phyloP scores from a whole-genome alignment of 2,113 vertebrate species.

The Thamnaconus septentrionalis region DNA sequence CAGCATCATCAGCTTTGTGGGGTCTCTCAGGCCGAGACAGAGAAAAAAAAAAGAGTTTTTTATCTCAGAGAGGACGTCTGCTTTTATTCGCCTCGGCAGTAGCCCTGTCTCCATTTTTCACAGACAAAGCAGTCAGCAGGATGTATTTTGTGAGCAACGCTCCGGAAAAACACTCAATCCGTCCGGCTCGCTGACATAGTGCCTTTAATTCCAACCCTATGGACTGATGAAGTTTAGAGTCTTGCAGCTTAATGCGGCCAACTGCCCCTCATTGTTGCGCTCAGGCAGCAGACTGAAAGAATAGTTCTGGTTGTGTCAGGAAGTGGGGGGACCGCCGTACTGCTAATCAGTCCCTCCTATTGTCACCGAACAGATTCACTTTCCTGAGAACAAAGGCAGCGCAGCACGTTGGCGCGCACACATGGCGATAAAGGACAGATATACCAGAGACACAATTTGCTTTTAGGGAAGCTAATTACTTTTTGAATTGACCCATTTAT shows the following conservation, averaged over 20 bases:
- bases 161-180: slow-evolving; percentile 40
- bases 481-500: slow-evolving; percentile 68
- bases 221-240: slow-evolving; percentile 25
- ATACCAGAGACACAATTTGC: no score
- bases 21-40: background rate
- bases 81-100: slow-evolving; percentile 59
- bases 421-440: background rate
- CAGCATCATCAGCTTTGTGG: slow-evolving; percentile 12
- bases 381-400: slow-evolving; percentile 47
- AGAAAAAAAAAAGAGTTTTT: slow-evolving; percentile 44
- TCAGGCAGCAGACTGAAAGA: slow-evolving; percentile 7
- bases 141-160: slow-evolving; percentile 33
- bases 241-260: background rate
- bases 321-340: background rate
- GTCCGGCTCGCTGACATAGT: slow-evolving; percentile 28
- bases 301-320: slow-evolving; percentile 50
- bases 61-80: slow-evolving; percentile 50
- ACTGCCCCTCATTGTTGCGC: slow-evolving; percentile 21
- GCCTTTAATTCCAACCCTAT: slow-evolving; percentile 38
- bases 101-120: slow-evolving; percentile 52
- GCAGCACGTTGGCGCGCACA: slow-evolving; percentile 32
- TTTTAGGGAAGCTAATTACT: slow-evolving; percentile 60
- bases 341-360: slow-evolving; percentile 73
- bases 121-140: slow-evolving; percentile 41
- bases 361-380: slow-evolving; percentile 54